Evolutionary conservation across 1,140 invertebrate genomes (phyloP).

Genomic region (Oscheius sp.): DNA sequence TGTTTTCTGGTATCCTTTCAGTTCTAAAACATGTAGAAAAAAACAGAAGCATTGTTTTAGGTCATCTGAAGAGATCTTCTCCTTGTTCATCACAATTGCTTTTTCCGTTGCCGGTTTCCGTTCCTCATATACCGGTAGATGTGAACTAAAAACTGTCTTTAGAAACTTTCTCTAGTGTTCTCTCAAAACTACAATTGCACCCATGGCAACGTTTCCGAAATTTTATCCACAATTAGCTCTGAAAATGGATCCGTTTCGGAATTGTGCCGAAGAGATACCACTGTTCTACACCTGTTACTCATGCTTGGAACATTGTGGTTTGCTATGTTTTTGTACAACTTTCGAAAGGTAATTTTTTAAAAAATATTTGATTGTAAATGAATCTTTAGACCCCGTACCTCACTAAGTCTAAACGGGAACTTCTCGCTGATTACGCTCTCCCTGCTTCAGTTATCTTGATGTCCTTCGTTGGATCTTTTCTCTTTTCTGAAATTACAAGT

Average conservation of each 20-base stretch:
- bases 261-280: conserved; percentile 64
- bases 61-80: conserved; percentile 72
- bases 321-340: conserved; percentile 70
- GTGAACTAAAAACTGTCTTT: neutral
- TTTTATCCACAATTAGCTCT: neutral
- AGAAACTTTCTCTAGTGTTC: conserved; percentile 64
- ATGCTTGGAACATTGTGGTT: conserved; percentile 71
- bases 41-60: too few species aligned
- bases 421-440: conserved; percentile 70
- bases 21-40: too few species aligned
- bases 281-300: conserved; percentile 68
- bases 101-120: conserved; percentile 69
- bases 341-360: conserved; percentile 65
- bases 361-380: neutral
- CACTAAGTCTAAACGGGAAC: conserved; percentile 69
- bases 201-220: neutral
- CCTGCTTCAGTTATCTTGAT: conserved; percentile 70
- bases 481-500: conserved; percentile 68
- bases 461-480: conserved; percentile 69
- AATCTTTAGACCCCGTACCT: conserved; percentile 67
- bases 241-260: neutral
- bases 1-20: too few species aligned
- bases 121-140: conserved; percentile 66
- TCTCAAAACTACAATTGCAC: conserved; percentile 65
- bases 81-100: conserved; percentile 71